These are phyloP conservation scores for Prinia subflava DNA, from an alignment of 2,113 vertebrate species.

Conservation along the genomic window DNA sequence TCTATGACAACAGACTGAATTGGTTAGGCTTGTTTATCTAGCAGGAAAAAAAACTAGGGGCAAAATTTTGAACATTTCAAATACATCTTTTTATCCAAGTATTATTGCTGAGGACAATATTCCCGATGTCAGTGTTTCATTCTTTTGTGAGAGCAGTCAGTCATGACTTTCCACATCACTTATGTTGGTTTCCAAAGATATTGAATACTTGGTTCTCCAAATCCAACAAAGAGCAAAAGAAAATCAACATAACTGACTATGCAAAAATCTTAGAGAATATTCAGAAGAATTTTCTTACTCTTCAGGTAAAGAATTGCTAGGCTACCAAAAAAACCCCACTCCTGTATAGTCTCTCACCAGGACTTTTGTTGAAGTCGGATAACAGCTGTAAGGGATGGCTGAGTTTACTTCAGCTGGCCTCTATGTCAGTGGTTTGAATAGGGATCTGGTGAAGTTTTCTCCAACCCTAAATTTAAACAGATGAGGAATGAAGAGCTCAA, in stretches of 20 bases:
- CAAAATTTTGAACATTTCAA: not conserved
- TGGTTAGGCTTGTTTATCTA: not conserved
- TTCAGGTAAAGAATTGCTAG: not conserved
- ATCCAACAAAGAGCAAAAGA: not conserved
- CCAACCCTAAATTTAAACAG: not conserved
- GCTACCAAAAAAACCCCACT: not conserved
- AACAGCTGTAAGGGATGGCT: not conserved
- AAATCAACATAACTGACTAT: not conserved
- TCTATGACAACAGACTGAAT: not conserved
- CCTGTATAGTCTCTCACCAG: not conserved
- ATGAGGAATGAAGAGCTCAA: not conserved
- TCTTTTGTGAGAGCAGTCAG: not conserved
- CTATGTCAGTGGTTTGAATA: not conserved
- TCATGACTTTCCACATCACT: fast-evolving
- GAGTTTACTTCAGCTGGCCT: not conserved
- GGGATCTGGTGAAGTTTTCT: not conserved
- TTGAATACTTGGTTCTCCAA: not conserved
- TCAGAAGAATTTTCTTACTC: not conserved
- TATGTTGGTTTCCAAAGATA: not conserved
- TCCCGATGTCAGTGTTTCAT: not conserved
- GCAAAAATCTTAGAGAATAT: not conserved
- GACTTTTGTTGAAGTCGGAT: not conserved
- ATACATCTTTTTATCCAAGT: not conserved
- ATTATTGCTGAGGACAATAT: not conserved
- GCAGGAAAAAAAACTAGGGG: not conserved